phyloP scores from a whole-genome alignment of 2,888 invertebrate species.

The Perdita meconis region DNA sequence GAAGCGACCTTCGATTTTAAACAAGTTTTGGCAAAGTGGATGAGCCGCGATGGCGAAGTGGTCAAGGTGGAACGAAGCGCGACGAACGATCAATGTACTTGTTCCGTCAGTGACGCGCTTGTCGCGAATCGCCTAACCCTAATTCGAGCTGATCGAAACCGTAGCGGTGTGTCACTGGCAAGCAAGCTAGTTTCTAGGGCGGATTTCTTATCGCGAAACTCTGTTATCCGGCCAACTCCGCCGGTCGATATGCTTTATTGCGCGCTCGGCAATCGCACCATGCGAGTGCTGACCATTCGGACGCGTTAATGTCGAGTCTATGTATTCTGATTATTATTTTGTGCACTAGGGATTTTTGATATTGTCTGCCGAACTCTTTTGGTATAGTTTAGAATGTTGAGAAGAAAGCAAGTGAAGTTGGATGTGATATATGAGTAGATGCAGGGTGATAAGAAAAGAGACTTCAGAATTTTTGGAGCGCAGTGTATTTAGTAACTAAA shows the following conservation, averaged over 20 bases:
- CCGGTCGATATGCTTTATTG: slow-evolving; percentile 55
- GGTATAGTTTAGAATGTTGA: too few species aligned
- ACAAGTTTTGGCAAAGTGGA: not conserved
- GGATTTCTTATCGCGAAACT: slow-evolving; percentile 69
- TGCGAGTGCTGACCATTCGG: slow-evolving; percentile 45
- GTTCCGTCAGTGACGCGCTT: slow-evolving; percentile 75
- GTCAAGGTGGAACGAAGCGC: not conserved
- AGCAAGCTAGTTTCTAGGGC: slow-evolving; percentile 72
- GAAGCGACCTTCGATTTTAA: not conserved
- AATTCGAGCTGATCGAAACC: slow-evolving; percentile 80
- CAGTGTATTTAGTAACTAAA: too few species aligned
- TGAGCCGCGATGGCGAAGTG: not conserved
- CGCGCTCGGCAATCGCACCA: slow-evolving; percentile 36
- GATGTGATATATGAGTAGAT: too few species aligned
- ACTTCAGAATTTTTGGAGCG: too few species aligned
- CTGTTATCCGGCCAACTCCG: slow-evolving; percentile 54
- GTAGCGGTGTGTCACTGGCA: slow-evolving; percentile 77
- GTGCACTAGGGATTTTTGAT: slow-evolving; percentile 32
- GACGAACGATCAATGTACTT: slow-evolving; percentile 41
- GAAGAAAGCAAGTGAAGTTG: too few species aligned
- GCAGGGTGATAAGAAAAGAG: too few species aligned
- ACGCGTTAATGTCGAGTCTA: slow-evolving; percentile 55
- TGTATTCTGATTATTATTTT: slow-evolving; percentile 22
- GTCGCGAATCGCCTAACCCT: slow-evolving; percentile 68
- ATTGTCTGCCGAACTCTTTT: not conserved